Base-by-base conservation (phyloP, 2,888 invertebrate species). In the Pollenia amentaria region DNA sequence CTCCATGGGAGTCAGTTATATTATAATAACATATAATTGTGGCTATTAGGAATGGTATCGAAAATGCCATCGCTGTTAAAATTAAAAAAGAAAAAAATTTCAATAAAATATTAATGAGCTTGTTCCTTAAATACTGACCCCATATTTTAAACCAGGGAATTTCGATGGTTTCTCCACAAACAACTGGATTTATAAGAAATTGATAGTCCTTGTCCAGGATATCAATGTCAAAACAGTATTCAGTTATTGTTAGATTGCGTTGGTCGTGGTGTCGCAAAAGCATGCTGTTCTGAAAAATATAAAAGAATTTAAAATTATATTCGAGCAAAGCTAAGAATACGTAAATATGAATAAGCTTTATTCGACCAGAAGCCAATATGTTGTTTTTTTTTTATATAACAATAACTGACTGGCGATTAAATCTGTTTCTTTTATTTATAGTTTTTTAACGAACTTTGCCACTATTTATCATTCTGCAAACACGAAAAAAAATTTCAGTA, bases 161-260 rank as follows among this genome's bases (percentile, higher is more conserved):
- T 0, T 21, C 40, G 42, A 69, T 55, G 4, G 53, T 75, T 69
- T 81, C 62, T 6, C 62, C 75, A 64, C 79, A 79, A 16, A 73
- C 53, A 14, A 69, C 46, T n/a, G 84, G 79, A 80, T 84, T 80
- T 21, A 76, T 64, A 18, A 80, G 9, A 29, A 79, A 84, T 9
- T 64, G 21, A 40, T 67, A 38, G 3, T 70, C 11, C 1, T 70
- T 11, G 7, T 70, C 10, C 4, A 76, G 42, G 9, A 46, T 18
- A 6, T 29, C 18, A 14, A 76, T 21, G n/a, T 84, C 79, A 21
- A 84, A 84, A 48, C 84, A 84, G 62, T 80, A 84, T 29, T 84
- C 84, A 18, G 62, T 69, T 12, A 44, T 16, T 16, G 75, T 29
- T 6, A 80, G 55, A 14, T 62, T 67, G 9, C n/a, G 18, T 3